Percentiles rank a stretch among this genome's conserved stretches.
These are phyloP conservation scores for Thunnus albacares DNA, from an alignment of 2,797 vertebrate species.

Conservation along the genomic window DNA sequence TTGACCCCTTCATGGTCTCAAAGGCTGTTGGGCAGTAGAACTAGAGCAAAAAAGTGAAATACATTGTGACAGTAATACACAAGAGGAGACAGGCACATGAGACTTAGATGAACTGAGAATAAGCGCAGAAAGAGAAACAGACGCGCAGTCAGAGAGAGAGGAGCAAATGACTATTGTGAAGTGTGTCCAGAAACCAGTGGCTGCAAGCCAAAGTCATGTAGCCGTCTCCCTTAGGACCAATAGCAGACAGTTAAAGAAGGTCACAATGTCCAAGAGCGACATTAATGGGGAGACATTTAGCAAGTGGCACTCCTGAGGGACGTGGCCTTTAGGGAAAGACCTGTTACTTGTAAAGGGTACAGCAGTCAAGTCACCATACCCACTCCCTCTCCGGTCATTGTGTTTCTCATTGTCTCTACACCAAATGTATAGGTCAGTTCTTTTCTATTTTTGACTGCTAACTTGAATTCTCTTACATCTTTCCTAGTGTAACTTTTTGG, in stretches of 20 bases:
- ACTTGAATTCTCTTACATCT: not conserved
- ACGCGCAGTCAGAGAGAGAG: conserved; percentile 34
- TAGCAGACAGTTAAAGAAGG: conserved; percentile 60
- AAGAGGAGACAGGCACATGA: not conserved
- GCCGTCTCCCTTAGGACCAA: conserved; percentile 45
- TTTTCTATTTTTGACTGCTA: conserved; percentile 25
- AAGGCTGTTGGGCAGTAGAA: conserved; percentile 13
- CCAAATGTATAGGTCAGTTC: conserved; percentile 28
- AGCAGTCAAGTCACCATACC: conserved; percentile 19
- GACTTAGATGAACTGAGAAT: conserved; percentile 20
- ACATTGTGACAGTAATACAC: conserved; percentile 11
- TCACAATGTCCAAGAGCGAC: conserved; percentile 55
- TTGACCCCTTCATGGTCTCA: not conserved
- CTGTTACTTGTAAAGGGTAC: conserved; percentile 63
- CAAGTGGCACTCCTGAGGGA: conserved; percentile 47
- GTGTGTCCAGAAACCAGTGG: conserved; percentile 48
- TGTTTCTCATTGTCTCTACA: conserved; percentile 16
- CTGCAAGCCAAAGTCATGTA: conserved; percentile 47
- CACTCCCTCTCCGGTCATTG: conserved; percentile 48
- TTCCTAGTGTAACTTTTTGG: not conserved
- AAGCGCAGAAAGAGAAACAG: not conserved
- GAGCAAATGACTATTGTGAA: conserved; percentile 34
- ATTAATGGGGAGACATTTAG: conserved; percentile 65
- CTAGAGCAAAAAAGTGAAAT: not conserved
- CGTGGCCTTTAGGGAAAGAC: conserved; percentile 57